Evolutionary conservation across 2,888 invertebrate genomes (phyloP).

Genomic region (Volucella inflata): DNA sequence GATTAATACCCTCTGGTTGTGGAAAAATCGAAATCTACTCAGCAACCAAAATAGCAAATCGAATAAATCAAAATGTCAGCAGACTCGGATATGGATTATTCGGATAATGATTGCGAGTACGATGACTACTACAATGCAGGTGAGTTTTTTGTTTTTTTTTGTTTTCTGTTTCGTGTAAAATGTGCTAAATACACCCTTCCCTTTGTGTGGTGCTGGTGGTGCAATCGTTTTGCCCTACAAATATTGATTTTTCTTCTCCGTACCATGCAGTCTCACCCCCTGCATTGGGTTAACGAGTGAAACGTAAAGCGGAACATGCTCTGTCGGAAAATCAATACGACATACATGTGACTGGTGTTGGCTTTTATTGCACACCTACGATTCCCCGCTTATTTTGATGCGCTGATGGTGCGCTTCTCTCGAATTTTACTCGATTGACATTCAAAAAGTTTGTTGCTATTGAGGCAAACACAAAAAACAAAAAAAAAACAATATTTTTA

Average conservation of each 20-base stretch:
- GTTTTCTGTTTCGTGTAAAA: slow-evolving; percentile 10
- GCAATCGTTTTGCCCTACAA: slow-evolving; percentile 33
- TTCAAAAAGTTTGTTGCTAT: slow-evolving; percentile 70
- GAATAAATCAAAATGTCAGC: slow-evolving; percentile 82
- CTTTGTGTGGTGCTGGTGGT: slow-evolving; percentile 13
- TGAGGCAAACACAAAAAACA: slow-evolving; percentile 30
- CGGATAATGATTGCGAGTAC: slow-evolving; percentile 92
- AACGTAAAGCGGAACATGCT: not conserved
- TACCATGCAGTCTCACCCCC: not conserved
- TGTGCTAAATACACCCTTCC: slow-evolving; percentile 33
- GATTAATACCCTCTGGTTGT: slow-evolving; percentile 35
- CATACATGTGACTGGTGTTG: slow-evolving; percentile 42
- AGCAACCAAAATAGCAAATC: slow-evolving; percentile 22
- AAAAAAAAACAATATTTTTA: slow-evolving; percentile 10
- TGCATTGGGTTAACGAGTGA: not conserved
- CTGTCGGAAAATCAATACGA: slow-evolving; percentile 65
- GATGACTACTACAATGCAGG: slow-evolving; percentile 92
- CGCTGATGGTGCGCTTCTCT: slow-evolving; percentile 1
- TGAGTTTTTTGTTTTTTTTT: slow-evolving; percentile 63
- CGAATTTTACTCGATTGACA: slow-evolving; percentile 57
- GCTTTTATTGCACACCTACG: slow-evolving; percentile 6
- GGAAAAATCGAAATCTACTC: slow-evolving; percentile 20
- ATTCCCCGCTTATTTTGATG: slow-evolving; percentile 6
- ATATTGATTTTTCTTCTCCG: slow-evolving; percentile 62
- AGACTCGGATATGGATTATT: slow-evolving; percentile 95